These are phyloP conservation scores for Eueides isabella DNA, from an alignment of 1,140 invertebrate species.

Conservation along the genomic window DNA sequence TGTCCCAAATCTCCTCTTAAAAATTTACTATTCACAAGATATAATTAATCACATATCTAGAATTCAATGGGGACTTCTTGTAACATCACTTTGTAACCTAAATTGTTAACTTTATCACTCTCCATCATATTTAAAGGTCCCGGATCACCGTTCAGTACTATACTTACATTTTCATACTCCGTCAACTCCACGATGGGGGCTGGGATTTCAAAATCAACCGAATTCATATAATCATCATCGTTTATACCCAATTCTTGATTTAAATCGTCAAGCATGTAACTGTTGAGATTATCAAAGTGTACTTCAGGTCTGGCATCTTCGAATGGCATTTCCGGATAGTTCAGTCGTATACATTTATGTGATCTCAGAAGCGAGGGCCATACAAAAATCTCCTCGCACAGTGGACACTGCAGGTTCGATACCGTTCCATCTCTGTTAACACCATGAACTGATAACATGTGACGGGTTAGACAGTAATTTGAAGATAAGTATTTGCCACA, in stretches of 20 bases:
- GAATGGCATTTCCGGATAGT: conserved; percentile 58
- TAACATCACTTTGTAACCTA: conserved; percentile 56
- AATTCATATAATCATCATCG: conserved; percentile 54
- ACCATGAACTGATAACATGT: conserved; percentile 49
- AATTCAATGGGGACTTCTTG: conserved; percentile 74
- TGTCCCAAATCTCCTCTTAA: not conserved
- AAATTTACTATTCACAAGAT: not conserved
- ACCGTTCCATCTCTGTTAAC: not conserved
- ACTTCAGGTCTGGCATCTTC: conserved; percentile 61
- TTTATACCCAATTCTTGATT: conserved; percentile 46
- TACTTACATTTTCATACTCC: conserved; percentile 45
- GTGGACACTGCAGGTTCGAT: conserved; percentile 47
- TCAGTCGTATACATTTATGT: conserved; percentile 61
- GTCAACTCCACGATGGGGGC: conserved; percentile 58
- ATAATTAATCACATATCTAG: conserved; percentile 27
- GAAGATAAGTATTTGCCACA: conserved; percentile 63
- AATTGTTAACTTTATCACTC: conserved; percentile 33
- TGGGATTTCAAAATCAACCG: conserved; percentile 65
- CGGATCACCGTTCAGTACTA: conserved; percentile 30
- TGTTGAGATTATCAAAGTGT: conserved; percentile 52
- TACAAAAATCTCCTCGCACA: conserved; percentile 64
- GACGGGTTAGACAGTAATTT: conserved; percentile 56
- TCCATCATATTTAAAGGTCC: conserved; percentile 18
- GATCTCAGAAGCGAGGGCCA: conserved; percentile 54
- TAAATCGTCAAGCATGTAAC: conserved; percentile 40